A percentile compares a stretch with the other conserved stretches of the same genome.
phyloP scores from a whole-genome alignment of 2,797 vertebrate genomes.

The Mus minutoides region DNA sequence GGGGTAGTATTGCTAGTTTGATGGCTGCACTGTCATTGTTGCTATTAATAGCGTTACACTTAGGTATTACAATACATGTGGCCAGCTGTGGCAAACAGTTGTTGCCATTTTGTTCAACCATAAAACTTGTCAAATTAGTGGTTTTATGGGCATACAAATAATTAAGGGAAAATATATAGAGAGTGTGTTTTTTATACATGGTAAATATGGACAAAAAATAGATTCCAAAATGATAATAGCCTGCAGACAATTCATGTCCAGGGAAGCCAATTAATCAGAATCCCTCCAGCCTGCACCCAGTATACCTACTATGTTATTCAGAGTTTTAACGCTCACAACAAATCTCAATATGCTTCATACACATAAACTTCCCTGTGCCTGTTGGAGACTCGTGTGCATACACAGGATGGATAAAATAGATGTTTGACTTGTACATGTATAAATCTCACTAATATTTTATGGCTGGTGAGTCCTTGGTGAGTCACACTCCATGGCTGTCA shows the following conservation, averaged over 20 bases:
- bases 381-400: not conserved
- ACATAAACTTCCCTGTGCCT: not conserved
- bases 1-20: not conserved
- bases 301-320: not conserved
- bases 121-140: constrained; percentile 66
- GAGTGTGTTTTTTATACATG: constrained; percentile 31
- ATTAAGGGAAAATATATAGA: constrained; percentile 65
- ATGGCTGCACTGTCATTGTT: constrained; percentile 5
- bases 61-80: constrained; percentile 51
- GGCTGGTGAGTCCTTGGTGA: not conserved
- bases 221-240: constrained; percentile 45
- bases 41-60: constrained; percentile 69
- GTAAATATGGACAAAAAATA: constrained; percentile 69
- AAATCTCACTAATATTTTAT: not conserved
- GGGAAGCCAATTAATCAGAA: constrained; percentile 27
- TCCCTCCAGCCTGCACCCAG: not conserved
- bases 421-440: not conserved
- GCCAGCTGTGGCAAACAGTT: constrained; percentile 57
- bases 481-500: not conserved
- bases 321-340: constrained; percentile 27
- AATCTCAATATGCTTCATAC: constrained; percentile 12
- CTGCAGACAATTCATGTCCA: not conserved
- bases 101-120: constrained; percentile 66
- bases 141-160: constrained; percentile 70
- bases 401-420: not conserved